Evolutionary conservation across 2,888 invertebrate genomes (phyloP), one percentile per base, ranked within the genome.

Genomic region (Orchestes rusci): DNA sequence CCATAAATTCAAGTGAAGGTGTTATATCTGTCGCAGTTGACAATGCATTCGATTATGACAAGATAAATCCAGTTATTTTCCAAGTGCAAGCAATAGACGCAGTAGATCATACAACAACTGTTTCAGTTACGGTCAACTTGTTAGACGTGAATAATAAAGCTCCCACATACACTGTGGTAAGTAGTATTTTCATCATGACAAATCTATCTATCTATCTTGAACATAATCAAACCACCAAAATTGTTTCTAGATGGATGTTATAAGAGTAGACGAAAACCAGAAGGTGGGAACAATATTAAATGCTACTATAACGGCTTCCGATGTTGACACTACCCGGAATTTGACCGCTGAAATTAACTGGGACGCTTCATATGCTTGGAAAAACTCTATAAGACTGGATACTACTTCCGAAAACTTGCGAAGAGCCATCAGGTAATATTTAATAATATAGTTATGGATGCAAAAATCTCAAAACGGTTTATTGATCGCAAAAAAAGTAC

Each of bases 131-230:
- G 16, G 77, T 87, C 23, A 70, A 72, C 39, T 70, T 87, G 0
- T 56, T 67, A 4, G 86, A 87, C 64, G 74, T 84, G 31, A 86
- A 87, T 64, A 84, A 87, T 61, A 81, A 81, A 42, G 74, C 78
- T 0, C 87, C 87, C 0, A 72, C 70, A 29, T 72, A 86, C 10
- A 64, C 69, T 45, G 63, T 79, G 71, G 81, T 80, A 66, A 69
- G 68, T 55, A 46, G 15, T 20, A n/a, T 27, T 27, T 27, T n/a
- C 2, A 2, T 27, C 2, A 15, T n/a, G n/a, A n/a, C n/a, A n/a
- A n/a, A n/a, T n/a, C n/a, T n/a, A n/a, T n/a, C n/a, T n/a, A n/a
- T n/a, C n/a, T n/a, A n/a, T n/a, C n/a, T n/a, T n/a, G n/a, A n/a
- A n/a, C n/a, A n/a, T n/a, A n/a, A n/a, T n/a, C n/a, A n/a, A n/a